These are phyloP conservation scores for Bombus vancouverensis DNA, from an alignment of 1,140 invertebrate genomes.

Conservation along the genomic window DNA sequence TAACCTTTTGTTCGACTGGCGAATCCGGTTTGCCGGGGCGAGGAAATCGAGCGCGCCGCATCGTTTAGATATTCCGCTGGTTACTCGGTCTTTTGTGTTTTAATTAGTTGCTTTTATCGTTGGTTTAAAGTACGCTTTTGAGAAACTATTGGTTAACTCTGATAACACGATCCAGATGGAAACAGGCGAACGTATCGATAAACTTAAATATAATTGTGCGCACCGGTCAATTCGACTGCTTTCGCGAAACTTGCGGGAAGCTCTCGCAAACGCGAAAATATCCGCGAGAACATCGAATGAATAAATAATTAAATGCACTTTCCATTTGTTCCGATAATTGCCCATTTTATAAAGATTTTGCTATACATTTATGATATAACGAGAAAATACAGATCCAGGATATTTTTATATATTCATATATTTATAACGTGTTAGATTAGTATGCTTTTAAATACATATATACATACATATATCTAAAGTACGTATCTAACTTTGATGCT, in stretches of 20 bases:
- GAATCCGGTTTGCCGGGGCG: background rate
- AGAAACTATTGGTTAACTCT: conserved; percentile 1
- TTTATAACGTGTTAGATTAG: background rate
- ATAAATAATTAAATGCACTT: background rate
- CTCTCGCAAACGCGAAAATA: background rate
- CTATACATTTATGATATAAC: too few species aligned
- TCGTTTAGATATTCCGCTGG: background rate
- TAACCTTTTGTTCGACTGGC: background rate
- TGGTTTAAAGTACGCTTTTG: background rate
- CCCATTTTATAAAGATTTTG: background rate
- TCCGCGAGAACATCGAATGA: background rate
- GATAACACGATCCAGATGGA: background rate
- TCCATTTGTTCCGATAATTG: background rate
- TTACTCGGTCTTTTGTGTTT: background rate
- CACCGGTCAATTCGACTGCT: background rate
- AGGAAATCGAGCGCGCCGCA: background rate
- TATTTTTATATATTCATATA: background rate
- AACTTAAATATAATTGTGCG: background rate
- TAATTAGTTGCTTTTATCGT: background rate
- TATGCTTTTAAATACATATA: too few species aligned
- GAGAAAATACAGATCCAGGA: background rate
- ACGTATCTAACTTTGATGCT: too few species aligned
- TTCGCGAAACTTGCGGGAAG: background rate
- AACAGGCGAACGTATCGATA: too few species aligned
- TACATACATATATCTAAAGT: too few species aligned